Conservation (phyloP, 1,140 invertebrate species). For the Calephelis virginiensis region DNA sequence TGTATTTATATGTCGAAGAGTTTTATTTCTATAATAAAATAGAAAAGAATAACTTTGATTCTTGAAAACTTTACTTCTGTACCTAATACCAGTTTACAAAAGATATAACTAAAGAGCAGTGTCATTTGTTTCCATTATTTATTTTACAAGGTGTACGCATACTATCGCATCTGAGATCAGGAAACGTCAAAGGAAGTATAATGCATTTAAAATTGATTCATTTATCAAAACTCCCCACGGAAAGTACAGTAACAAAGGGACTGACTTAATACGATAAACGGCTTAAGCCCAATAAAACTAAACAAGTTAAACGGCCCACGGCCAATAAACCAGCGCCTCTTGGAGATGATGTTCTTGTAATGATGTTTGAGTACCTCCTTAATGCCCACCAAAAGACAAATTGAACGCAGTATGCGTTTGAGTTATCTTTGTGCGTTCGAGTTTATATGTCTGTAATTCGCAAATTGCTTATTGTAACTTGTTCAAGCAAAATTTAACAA, state of each 20-base stretch:
- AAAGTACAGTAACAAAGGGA: conserved; percentile 48
- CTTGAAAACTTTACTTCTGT: too few species aligned
- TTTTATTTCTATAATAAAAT: too few species aligned
- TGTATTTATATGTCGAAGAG: too few species aligned
- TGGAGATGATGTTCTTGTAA: conserved; percentile 41
- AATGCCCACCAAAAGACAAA: conserved; percentile 39
- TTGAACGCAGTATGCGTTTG: conserved; percentile 38
- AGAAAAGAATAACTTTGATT: too few species aligned
- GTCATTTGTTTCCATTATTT: neutral
- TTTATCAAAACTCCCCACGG: conserved; percentile 53
- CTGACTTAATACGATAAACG: conserved; percentile 69
- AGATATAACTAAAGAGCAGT: neutral
- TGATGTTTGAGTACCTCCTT: conserved; percentile 48
- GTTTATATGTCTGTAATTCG: conserved; percentile 37
- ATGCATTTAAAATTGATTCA: conserved; percentile 46
- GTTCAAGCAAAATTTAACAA: too few species aligned
- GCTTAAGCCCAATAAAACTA: conserved; percentile 64
- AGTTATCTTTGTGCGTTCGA: conserved; percentile 41
- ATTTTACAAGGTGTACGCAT: conserved; percentile 6
- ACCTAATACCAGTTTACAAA: too few species aligned
- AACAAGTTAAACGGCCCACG: conserved; percentile 65
- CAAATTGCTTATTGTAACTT: neutral
- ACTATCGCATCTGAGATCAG: conserved; percentile 7
- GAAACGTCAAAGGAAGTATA: conserved; percentile 36
- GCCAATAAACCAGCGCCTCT: conserved; percentile 53